Percentiles rank a stretch among this genome's conserved stretches.
Conservation (phyloP, 2,797 vertebrate species). For the Pagetopsis macropterus region DNA sequence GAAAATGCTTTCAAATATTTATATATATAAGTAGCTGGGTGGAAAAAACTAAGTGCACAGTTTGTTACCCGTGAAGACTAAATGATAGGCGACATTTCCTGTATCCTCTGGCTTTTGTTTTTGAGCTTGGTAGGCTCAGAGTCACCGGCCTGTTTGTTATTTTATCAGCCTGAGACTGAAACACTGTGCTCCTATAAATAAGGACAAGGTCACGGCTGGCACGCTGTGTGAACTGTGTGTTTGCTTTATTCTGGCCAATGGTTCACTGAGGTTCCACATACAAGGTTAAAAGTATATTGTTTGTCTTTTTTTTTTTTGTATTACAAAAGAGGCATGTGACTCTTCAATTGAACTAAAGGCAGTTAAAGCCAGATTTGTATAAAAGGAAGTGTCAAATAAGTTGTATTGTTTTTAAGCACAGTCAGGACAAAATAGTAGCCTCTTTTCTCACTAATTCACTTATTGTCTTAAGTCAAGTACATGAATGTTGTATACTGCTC, state of each 20-base stretch:
- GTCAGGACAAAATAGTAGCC: not conserved
- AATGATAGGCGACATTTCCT: slow-evolving; percentile 55
- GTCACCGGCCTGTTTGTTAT: slow-evolving; percentile 44
- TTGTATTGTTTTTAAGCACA: slow-evolving; percentile 12
- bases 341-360: not conserved
- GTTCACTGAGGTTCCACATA: not conserved
- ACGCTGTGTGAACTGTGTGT: slow-evolving; percentile 14
- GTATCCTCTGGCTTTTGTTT: slow-evolving; percentile 44
- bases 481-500: not conserved
- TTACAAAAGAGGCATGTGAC: slow-evolving; percentile 8
- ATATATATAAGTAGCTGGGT: not conserved
- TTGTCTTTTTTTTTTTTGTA: not conserved
- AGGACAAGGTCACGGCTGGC: slow-evolving; percentile 37
- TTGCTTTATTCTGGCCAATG: slow-evolving; percentile 18
- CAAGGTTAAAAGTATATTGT: not conserved
- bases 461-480: slow-evolving; percentile 11
- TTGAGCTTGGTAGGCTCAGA: slow-evolving; percentile 27
- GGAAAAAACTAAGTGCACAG: slow-evolving; percentile 17
- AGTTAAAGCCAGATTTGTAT: slow-evolving; percentile 3
- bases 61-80: slow-evolving; percentile 26
- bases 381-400: slow-evolving; percentile 3
- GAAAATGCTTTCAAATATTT: slow-evolving; percentile 21
- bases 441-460: not conserved
- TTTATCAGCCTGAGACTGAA: slow-evolving; percentile 34
- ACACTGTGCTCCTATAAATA: slow-evolving; percentile 34